Base-by-base conservation (phyloP, 2,113 vertebrate genomes). In the Varanus salvator region DNA sequence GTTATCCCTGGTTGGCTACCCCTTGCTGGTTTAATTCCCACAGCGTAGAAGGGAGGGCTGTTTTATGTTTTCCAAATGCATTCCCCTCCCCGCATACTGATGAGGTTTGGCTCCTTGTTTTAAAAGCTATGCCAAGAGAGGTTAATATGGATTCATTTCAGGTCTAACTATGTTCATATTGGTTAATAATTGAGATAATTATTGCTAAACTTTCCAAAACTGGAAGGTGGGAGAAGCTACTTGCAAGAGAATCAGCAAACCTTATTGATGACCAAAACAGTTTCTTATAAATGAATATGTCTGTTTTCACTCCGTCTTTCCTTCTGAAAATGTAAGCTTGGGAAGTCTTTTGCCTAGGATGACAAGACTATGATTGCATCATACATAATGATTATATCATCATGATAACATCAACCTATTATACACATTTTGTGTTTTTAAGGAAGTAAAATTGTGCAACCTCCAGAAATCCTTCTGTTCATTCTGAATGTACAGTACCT, bases 181-280 rank as follows among this genome's bases (percentile, higher is more conserved):
- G 85, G 90, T 91, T 95, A 90, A 90, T 96, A 96, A 96, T 92
- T 87, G 91, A 96, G 94, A 97, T 87, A 93, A 97, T 44, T 44
- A 95, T 86, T 93, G 93, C 87, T 83, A 75, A n/a, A 93, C 94
- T 95, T 94, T 95, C 87, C 88, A 91, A 92, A 93, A 68, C 3
- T 21, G 27, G 76, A 76, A 78, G 57, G 90, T 85, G 88, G 69
- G 80, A 85, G 84, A 74, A 69, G 86, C 66, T 78, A 64, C 52
- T 90, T 88, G 84, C 75, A 89, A 93, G 87, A 90, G 91, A 94
- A 92, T 71, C 68, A 84, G 34, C 74, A 82, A 66, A 87, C 64
- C 31, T 75, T 96, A 21, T 88, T 3, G 96, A 93, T 52, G 88
- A 87, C 72, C 93, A 90, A 94, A 93, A 91, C 90, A 94, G 94